Conservation (phyloP, 1,140 invertebrate species). For the Macrotrachela quadricornifera region DNA sequence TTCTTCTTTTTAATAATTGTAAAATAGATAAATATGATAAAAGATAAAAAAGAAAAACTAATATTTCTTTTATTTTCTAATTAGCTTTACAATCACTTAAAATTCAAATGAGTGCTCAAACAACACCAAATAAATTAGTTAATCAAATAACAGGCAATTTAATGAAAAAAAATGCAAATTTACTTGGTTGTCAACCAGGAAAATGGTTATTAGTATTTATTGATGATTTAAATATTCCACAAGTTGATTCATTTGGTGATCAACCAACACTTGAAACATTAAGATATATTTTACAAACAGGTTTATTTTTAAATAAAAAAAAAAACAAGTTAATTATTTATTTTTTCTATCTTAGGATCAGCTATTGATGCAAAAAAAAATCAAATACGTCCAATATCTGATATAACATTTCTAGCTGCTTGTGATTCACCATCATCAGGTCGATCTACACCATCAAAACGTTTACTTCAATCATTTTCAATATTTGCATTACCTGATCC, state of each 20-base stretch:
- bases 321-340: no score
- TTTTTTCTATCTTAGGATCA: no score
- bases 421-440: slow-evolving; percentile 29
- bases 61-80: background rate
- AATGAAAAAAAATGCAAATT: slow-evolving; percentile 57
- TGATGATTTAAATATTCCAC: slow-evolving; percentile 71
- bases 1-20: no score
- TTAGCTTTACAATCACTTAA: background rate
- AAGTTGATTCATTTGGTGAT: slow-evolving; percentile 56
- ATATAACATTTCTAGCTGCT: slow-evolving; percentile 26
- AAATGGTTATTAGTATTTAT: slow-evolving; percentile 59
- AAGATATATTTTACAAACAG: slow-evolving; percentile 30
- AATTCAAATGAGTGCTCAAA: slow-evolving; percentile 22
- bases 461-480: slow-evolving; percentile 13
- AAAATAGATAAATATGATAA: background rate
- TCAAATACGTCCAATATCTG: slow-evolving; percentile 7
- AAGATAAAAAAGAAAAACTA: background rate
- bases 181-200: slow-evolving; percentile 47
- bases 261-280: slow-evolving; percentile 61
- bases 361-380: no score
- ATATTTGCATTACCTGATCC: slow-evolving; percentile 26
- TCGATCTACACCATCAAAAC: slow-evolving; percentile 19
- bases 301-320: background rate
- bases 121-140: slow-evolving; percentile 45
- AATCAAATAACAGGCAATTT: slow-evolving; percentile 51